Base-by-base conservation (phyloP, 2,888 invertebrate genomes). In the Patella depressa region DNA sequence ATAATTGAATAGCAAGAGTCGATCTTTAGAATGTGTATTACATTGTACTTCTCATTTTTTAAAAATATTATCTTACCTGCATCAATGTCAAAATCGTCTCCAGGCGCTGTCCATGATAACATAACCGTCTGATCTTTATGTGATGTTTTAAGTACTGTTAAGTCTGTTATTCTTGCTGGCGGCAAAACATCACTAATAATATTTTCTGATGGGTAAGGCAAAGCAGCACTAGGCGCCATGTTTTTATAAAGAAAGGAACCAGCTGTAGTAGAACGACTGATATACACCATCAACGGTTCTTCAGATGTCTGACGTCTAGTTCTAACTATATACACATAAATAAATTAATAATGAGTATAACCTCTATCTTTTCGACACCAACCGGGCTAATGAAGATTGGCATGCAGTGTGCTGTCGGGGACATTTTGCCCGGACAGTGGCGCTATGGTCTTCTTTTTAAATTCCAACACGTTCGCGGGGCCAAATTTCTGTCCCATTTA, bases 31-130 rank as follows among this genome's bases (percentile, higher is more conserved):
- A 69, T 77, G 19, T 65, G 19, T 15, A 72, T 14, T 53, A 24
- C 24, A 24, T 24, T 24, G 24, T 24, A 76, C 11, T 11, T 17
- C 24, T 14, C 2, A 65, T 34, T 74, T 15, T 17, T 19, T 53
- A 5, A 34, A 34, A 34, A 34, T 4, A 34, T 45, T 45, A 24
- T 14, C 53, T n/a, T 78, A 88, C 88, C 85, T 82, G 77, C 83
- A 19, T 86, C 86, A 14, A 80, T 73, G 71, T 88, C 88, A 11
- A 83, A 34, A 74, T 88, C 85, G 71, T 85, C 86, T 0, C 87
- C 88, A 19, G 87, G 84, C 0, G 88, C 86, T 15, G 87, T 87
- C 85, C 86, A 88, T 3, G 81, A 79, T 70, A 88, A 71, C 3
- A 81, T 80, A 2, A 87, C 79, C 1, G 83, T 82, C 45, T 82